Percentiles rank a stretch among this genome's conserved stretches.
These are phyloP conservation scores for Tenthredo notha DNA, from an alignment of 2,888 invertebrate species.

Conservation along the genomic window DNA sequence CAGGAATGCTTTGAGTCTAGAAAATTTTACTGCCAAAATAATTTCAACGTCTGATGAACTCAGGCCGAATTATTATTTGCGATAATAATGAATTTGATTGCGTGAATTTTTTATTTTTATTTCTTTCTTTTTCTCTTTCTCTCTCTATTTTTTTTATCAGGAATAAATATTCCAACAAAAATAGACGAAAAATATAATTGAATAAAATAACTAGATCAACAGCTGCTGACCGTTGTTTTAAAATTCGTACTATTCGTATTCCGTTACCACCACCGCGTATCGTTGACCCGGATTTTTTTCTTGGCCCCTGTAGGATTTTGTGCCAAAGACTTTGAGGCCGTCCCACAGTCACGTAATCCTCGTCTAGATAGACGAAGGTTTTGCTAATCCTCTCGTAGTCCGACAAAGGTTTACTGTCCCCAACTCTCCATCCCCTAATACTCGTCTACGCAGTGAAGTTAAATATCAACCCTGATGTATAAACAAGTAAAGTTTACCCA, in stretches of 20 bases:
- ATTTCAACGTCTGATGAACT: too few relatives aligned
- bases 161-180: background rate
- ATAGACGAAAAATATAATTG: background rate
- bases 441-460: background rate
- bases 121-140: background rate
- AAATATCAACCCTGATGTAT: background rate
- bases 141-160: background rate
- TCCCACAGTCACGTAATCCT: background rate
- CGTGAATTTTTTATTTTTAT: background rate
- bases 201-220: background rate
- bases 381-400: constrained; percentile 23
- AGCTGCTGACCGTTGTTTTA: background rate
- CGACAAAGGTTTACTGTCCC: constrained; percentile 18
- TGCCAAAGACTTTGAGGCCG: background rate
- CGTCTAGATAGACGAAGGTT: constrained; percentile 9
- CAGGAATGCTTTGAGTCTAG: too few relatives aligned
- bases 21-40: too few relatives aligned
- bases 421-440: background rate
- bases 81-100: background rate
- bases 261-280: background rate
- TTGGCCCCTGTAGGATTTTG: background rate
- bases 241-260: background rate
- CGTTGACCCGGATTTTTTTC: background rate
- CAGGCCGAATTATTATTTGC: too few relatives aligned
- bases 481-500: background rate